Conservation (phyloP, 2,888 invertebrate genomes). For the Amphipyra tragopoginis region DNA sequence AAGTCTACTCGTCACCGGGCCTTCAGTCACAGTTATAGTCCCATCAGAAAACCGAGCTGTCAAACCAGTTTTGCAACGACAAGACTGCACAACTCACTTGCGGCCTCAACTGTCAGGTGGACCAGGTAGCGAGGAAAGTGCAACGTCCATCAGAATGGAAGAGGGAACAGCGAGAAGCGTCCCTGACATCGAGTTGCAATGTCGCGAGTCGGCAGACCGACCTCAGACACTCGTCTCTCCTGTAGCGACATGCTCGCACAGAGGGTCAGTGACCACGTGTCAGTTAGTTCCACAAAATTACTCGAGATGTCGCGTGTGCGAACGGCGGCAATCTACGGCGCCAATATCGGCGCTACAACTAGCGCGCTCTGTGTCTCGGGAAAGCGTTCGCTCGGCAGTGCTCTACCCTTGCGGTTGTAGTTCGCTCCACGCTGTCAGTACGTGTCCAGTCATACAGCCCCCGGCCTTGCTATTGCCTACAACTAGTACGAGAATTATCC, state of each 20-base stretch:
- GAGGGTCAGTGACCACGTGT: conserved; percentile 91
- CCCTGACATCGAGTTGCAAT: conserved; percentile 95
- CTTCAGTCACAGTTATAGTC: conserved; percentile 88
- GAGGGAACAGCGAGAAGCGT: conserved; percentile 93
- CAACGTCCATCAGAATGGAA: conserved; percentile 91
- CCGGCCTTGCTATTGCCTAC: conserved; percentile 93
- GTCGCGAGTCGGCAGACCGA: conserved; percentile 89
- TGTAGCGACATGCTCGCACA: conserved; percentile 89
- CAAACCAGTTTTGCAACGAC: conserved; percentile 95
- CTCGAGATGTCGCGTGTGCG: conserved; percentile 92
- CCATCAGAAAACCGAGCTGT: conserved; percentile 87
- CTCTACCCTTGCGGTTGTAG: conserved; percentile 91
- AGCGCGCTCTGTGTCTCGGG: conserved; percentile 95
- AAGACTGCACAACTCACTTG: conserved; percentile 95
- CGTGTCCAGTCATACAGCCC: conserved; percentile 92
- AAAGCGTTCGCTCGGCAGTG: conserved; percentile 93
- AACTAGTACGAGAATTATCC: conserved; percentile 94
- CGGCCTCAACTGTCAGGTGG: conserved; percentile 92
- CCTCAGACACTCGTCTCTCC: conserved; percentile 89
- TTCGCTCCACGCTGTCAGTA: conserved; percentile 88
- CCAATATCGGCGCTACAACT: conserved; percentile 93
- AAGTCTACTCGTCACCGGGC: conserved; percentile 93
- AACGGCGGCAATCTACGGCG: conserved; percentile 95
- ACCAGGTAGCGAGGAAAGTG: conserved; percentile 94
- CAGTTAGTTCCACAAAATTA: conserved; percentile 92